These are phyloP conservation scores for Fregetta grallaria DNA, from an alignment of 2,113 vertebrate species.

Conservation along the genomic window DNA sequence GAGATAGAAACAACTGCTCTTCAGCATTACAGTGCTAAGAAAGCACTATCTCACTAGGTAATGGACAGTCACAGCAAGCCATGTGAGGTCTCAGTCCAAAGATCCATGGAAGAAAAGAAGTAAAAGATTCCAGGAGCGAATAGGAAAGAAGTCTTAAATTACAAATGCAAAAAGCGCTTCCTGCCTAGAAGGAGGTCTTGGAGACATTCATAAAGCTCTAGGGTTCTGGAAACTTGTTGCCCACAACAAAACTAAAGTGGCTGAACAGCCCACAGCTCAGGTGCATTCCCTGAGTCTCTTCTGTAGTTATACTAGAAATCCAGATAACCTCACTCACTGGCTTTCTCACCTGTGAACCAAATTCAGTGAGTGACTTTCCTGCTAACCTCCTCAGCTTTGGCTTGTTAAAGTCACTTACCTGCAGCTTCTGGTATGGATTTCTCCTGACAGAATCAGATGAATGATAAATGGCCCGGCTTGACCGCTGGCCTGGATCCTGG, in stretches of 20 bases:
- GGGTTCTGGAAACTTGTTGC: background rate
- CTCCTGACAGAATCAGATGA: constrained; percentile 75
- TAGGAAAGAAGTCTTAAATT: background rate
- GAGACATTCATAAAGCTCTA: background rate
- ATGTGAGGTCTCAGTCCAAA: background rate
- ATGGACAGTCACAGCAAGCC: background rate
- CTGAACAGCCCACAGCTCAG: background rate
- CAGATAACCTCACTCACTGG: background rate
- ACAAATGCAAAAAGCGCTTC: background rate
- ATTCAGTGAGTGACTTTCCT: background rate
- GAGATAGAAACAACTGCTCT: background rate
- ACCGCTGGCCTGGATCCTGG: constrained; percentile 84
- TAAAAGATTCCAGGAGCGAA: background rate
- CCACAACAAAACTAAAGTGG: background rate
- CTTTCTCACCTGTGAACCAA: background rate
- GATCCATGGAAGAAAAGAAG: background rate
- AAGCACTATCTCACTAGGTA: background rate
- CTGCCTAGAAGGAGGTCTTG: background rate
- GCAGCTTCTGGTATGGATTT: constrained; percentile 77
- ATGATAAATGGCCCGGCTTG: constrained; percentile 69
- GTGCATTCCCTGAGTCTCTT: background rate
- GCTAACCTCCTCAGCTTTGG: background rate
- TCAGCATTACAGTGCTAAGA: background rate
- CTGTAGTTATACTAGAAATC: background rate
- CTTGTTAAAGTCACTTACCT: constrained; percentile 74